Evolutionary conservation across 1,140 invertebrate species (phyloP), one percentile per base, ranked within the genome.

Genomic region (Amyelois transitella): DNA sequence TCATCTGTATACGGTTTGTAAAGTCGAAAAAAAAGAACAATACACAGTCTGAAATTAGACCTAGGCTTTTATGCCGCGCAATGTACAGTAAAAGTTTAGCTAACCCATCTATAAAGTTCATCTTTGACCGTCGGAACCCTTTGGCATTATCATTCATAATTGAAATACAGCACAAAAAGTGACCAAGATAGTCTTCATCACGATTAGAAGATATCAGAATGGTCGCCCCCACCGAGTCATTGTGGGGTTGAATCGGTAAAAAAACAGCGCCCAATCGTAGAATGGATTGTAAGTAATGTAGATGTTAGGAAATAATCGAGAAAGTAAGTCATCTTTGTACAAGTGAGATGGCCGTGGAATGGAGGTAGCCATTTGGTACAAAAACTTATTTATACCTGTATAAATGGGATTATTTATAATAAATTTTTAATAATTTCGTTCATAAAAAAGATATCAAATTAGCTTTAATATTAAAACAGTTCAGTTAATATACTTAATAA

Each of bases 91-190:
- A 38, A 2, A 4, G n/a, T 6, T 38, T 8, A 14, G 32, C 25
- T 28, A 6, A 53, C 43, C 7, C 21, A 21, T 53, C 50, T 58
- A 8, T 38, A 14, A 48, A 50, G 54, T 57, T 71, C 64, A 53
- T 73, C 65, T 60, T 51, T 73, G 68, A 10, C 48, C 24, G 60
- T 60, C 56, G 64, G 56, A 65, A 74, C 64, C 64, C 68, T 69
- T 75, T 69, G 55, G 71, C 71, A 74, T 80, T 81, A 72, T 72
- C 45, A 69, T 66, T 45, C 32, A 61, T 77, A 77, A 83, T 80
- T 83, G 69, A 77, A 72, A 68, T 60, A 57, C 32, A 47, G 45
- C 54, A 74, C 58, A 79, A 83, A 77, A 74, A 77, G 45, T 44
- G 32, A n/a, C 62, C 58, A 19, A 55, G 67, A 59, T 73, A 77